A percentile compares a stretch with the other conserved stretches of the same genome.
Conservation (phyloP, 2,797 vertebrate genomes). For the Glossophaga mutica region DNA sequence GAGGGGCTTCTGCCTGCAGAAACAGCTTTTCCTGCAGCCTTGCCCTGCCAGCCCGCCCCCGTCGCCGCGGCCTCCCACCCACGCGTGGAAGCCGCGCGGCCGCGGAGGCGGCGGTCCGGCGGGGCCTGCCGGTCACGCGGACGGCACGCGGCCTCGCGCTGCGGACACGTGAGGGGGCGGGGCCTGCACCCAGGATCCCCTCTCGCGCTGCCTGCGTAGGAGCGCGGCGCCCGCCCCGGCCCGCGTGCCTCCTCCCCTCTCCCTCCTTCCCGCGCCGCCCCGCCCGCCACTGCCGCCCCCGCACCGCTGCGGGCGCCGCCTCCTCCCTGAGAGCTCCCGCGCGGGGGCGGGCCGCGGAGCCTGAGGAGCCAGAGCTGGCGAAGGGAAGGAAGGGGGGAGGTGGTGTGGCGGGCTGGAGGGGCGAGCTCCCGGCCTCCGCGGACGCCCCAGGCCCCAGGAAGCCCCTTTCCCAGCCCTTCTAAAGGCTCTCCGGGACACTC, state of each 20-base stretch:
- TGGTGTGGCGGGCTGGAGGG: rapidly evolving
- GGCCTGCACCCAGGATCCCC: constrained; percentile 83
- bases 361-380: rapidly evolving
- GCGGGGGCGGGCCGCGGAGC: constrained; percentile 20
- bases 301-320: constrained; percentile 6
- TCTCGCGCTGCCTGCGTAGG: constrained; percentile 84
- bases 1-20: neutral
- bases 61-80: neutral
- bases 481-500: rapidly evolving
- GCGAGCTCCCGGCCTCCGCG: neutral
- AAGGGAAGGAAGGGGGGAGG: rapidly evolving
- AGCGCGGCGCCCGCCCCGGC: constrained; percentile 71
- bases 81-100: neutral
- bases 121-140: constrained; percentile 19
- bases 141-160: constrained; percentile 58
- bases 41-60: neutral
- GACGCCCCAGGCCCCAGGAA: neutral
- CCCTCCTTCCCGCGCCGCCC: neutral
- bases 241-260: neutral
- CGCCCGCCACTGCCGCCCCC: neutral
- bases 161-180: constrained; percentile 71
- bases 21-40: neutral
- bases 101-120: neutral
- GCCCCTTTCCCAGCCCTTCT: neutral
- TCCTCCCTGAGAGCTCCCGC: constrained; percentile 1